Evolutionary conservation across 2,113 vertebrate species (phyloP).

Genomic region (Mola mola): DNA sequence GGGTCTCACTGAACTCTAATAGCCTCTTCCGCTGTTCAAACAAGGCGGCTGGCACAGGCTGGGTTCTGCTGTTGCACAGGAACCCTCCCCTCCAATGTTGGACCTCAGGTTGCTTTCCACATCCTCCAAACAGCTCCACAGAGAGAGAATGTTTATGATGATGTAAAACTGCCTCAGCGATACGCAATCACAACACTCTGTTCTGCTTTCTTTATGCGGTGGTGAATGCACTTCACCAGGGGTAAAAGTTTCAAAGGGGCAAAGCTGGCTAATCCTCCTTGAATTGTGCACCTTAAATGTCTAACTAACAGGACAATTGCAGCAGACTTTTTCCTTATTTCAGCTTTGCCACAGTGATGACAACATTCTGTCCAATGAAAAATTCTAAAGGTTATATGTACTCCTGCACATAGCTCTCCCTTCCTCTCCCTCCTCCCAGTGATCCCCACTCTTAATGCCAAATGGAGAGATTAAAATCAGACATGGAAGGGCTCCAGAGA

Average conservation of each 20-base stretch:
- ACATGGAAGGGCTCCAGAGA: conserved; percentile 65
- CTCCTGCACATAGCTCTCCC: conserved; percentile 42
- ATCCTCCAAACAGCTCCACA: conserved; percentile 71
- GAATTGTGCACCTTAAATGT: conserved; percentile 19
- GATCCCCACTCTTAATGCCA: conserved; percentile 39
- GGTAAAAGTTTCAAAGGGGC: conserved; percentile 33
- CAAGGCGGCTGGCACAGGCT: conserved; percentile 63
- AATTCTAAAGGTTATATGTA: conserved; percentile 18
- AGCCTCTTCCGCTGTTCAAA: conserved; percentile 73
- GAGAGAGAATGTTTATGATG: conserved; percentile 77
- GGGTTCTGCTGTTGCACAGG: conserved; percentile 69
- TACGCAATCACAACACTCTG: conserved; percentile 74
- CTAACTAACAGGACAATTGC: conserved; percentile 21
- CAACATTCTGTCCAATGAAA: conserved; percentile 29
- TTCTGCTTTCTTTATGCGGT: conserved; percentile 43
- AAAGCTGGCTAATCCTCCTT: conserved; percentile 55
- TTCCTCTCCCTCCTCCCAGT: conserved; percentile 16
- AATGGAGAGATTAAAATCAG: conserved; percentile 65
- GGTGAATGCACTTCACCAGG: conserved; percentile 48
- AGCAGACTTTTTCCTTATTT: background rate
- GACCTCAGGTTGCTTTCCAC: conserved; percentile 75
- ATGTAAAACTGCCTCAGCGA: conserved; percentile 72
- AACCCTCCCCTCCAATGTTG: conserved; percentile 67
- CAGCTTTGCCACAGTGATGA: conserved; percentile 5
- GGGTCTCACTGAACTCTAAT: conserved; percentile 60